Base-by-base conservation (phyloP, 2,797 vertebrate genomes). In the Anguilla megastoma region DNA sequence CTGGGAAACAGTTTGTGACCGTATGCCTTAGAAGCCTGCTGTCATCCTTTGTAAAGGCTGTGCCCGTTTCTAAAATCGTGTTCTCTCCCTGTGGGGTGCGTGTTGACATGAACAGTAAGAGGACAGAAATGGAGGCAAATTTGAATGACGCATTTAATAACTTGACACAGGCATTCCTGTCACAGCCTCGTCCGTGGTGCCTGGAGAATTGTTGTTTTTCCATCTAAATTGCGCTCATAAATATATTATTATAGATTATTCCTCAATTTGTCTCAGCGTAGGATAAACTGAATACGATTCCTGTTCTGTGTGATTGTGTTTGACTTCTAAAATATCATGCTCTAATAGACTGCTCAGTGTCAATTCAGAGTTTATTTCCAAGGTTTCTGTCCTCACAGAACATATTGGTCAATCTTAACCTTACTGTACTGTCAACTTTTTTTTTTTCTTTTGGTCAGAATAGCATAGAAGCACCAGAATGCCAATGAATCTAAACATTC, bases 221-320 rank as follows among this genome's bases (percentile, higher is more conserved):
- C 24, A 48, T 82, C 45, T 82, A 82, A 50, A 82, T 82, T 82
- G 79, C 21, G 4, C 79, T 82, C 45, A 82, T 45, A 82, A 82
- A 82, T 82, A 82, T 50, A 50, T 82, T 50, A 82, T 82, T 82
- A 50, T 82, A 50, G 18, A 82, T 82, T 82, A 82, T 82, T 82
- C 45, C 24, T 7, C 79, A 82, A 82, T 82, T 50, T n/a, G 21
- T 50, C 33, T 79, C 74, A 21, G 33, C 16, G 30, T 2, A 41
- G 2, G 36, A 79, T 79, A 79, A 45, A 79, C 74, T 14, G 30
- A 69, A 82, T 6, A n/a, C 41, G 24, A 82, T 50, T 82, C 79
- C 21, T 6, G 1, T 50, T 50, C 45, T 82, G 45, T 4, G 7
- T 24, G 41, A n/a, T 10, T 82, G 14, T 36, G 24, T 82, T 50